Evolutionary conservation across 1,140 invertebrate genomes (phyloP).

Genomic region (Panonychus citri): DNA sequence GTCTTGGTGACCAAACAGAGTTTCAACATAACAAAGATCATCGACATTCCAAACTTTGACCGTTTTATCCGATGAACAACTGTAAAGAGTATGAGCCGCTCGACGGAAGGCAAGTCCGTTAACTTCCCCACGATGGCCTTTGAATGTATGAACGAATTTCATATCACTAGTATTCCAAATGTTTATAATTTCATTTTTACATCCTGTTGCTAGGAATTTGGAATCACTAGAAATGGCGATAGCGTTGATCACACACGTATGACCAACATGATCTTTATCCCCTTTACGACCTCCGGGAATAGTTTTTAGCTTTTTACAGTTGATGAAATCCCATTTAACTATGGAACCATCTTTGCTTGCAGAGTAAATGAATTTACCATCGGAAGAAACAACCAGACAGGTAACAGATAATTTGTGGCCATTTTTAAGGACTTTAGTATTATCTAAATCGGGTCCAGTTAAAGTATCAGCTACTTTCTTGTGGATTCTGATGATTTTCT

Average conservation of each 20-base stretch:
- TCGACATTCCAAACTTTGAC: slow-evolving; percentile 76
- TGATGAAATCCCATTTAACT: slow-evolving; percentile 50
- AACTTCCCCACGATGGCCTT: slow-evolving; percentile 26
- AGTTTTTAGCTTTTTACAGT: slow-evolving; percentile 24
- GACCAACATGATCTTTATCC: slow-evolving; percentile 19
- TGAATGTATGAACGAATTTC: slow-evolving; percentile 50
- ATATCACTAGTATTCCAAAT: slow-evolving; percentile 58
- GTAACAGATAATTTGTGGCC: slow-evolving; percentile 50
- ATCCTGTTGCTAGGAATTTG: slow-evolving; percentile 56
- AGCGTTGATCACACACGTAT: slow-evolving; percentile 34
- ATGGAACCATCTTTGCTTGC: slow-evolving; percentile 68
- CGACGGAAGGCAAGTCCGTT: slow-evolving; percentile 57
- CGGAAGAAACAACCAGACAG: slow-evolving; percentile 47
- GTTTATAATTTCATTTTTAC: slow-evolving; percentile 45
- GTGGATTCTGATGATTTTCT: slow-evolving; percentile 52
- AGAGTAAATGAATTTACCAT: slow-evolving; percentile 47
- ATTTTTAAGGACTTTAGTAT: slow-evolving; percentile 11
- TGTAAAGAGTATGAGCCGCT: slow-evolving; percentile 68
- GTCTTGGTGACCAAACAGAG: slow-evolving; percentile 74
- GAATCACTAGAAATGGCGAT: slow-evolving; percentile 58
- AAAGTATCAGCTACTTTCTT: slow-evolving; percentile 39
- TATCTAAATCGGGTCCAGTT: neutral
- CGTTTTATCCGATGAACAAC: slow-evolving; percentile 48
- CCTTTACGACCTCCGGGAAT: slow-evolving; percentile 21
- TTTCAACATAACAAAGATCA: slow-evolving; percentile 87